Evolutionary conservation across 2,888 invertebrate species (phyloP), one percentile per base, ranked within the genome.

Genomic region (Erebia palarica): DNA sequence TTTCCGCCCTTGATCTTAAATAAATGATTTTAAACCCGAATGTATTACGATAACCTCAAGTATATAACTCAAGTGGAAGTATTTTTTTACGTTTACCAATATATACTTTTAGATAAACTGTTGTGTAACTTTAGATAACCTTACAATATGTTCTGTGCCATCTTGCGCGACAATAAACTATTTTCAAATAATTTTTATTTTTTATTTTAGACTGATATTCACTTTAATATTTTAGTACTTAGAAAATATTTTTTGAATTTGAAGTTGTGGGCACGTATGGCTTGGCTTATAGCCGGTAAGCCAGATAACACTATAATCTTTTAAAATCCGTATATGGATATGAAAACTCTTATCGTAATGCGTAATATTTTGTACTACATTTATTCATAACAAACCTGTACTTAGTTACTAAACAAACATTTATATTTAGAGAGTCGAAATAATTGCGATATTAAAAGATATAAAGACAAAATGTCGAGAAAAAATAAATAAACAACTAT

Each of bases 91-190:
- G 49, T 65, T 44, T 58, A 66, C 61, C 65, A 70, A 13, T 16
- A 42, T 57, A 65, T 49, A 10, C 21, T 51, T 67, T 59, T 21
- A 67, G 44, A 49, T 58, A 3, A 60, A 57, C 10, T 21, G 44
- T 63, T 57, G 49, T 53, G 68, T 69, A 68, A 74, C 70, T 76
- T 76, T 78, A 77, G 76, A 76, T 81, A 78, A 76, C 77, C 77
- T 75, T 75, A 75, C 75, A 75, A 75, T 21, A 11, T 11, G 47
- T 36, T n/a, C 44, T 82, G 78, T 80, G 80, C 79, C 80, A 81
- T 81, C 59, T 75, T 70, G 71, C 71, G 80, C 77, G 81, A 84
- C 82, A 84, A 83, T 84, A 81, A 83, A 76, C 73, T 64, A 72
- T 16, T 66, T 57, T 67, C 21, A 21, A 44, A 61, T 66, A 18